Evolutionary conservation across 2,113 vertebrate genomes (phyloP), one percentile per base, ranked within the genome.

Genomic region (Sinocyclocheilus anshuiensis): DNA sequence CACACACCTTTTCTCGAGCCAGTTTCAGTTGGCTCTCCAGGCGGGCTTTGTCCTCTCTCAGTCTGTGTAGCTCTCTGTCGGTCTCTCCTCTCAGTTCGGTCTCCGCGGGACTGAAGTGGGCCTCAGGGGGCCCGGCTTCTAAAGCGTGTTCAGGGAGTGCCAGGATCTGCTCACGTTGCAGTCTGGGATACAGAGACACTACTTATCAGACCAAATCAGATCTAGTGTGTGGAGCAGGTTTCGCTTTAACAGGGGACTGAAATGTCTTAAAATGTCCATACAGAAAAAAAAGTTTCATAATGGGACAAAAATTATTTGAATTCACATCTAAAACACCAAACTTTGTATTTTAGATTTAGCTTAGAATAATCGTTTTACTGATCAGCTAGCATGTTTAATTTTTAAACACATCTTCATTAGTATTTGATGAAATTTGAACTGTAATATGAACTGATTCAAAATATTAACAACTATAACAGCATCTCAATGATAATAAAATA

Each of bases 101-200:
- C 93, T 91, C 0, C 90, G 90, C 91, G 94, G 89, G 89, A 82
- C 22, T 90, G 75, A 96, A 96, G 84, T 93, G 87, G 33, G 92
- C 91, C 89, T 96, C 96, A 0, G 96, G 94, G 53, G 93, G 95
- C 75, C 96, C 94, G 0, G 94, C 93, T 0, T 95, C 93, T 81
- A 91, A 0, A 0, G 78, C 2, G 0, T 50, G 53, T 42, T 91
- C 92, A 3, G 86, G 92, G 85, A 91, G 83, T 33, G 91, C 48
- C 75, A 92, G 86, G 42, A 95, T 90, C 91, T 94, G 95, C 81
- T 96, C 95, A 77, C 96, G 93, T 90, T 95, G 96, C 89, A 94
- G 91, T 87, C 97, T 97, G 77, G 63, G 82, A 89, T 81, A 89
- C 86, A 86, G 33, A 75, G 77, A 55, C 76, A 20, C 22, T 4